Conservation (phyloP, 2,797 vertebrate species). For the Rhodeus uyekii region DNA sequence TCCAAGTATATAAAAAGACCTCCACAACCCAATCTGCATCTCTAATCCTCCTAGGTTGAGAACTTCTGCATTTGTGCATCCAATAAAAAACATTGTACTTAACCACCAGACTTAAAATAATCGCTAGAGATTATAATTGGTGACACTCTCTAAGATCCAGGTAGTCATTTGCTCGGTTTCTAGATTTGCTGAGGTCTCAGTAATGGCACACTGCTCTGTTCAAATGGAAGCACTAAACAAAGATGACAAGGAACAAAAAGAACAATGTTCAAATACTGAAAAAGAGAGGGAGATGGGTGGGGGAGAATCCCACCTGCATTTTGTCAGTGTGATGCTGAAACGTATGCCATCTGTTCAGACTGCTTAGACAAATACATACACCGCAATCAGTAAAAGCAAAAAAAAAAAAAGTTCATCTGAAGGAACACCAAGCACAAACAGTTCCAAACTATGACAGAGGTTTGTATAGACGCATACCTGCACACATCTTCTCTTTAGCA, state of each 20-base stretch:
- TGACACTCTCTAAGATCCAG: not conserved
- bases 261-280: not conserved
- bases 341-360: conserved; percentile 50
- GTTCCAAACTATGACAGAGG: not conserved
- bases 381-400: not conserved
- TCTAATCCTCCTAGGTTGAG: not conserved
- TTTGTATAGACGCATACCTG: not conserved
- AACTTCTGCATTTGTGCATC: not conserved
- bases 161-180: not conserved
- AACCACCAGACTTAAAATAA: not conserved
- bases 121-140: not conserved
- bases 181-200: not conserved
- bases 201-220: not conserved
- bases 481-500: conserved; percentile 32
- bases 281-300: not conserved
- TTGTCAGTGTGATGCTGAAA: conserved; percentile 39
- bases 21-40: not conserved
- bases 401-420: not conserved
- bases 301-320: conserved; percentile 43
- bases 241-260: conserved; percentile 17
- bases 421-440: not conserved
- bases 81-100: not conserved
- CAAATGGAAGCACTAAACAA: not conserved
- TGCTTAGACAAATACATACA: not conserved
- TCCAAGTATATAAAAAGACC: not conserved